phyloP scores from a whole-genome alignment of 2,113 vertebrate species.

The Pituophis catenifer region DNA sequence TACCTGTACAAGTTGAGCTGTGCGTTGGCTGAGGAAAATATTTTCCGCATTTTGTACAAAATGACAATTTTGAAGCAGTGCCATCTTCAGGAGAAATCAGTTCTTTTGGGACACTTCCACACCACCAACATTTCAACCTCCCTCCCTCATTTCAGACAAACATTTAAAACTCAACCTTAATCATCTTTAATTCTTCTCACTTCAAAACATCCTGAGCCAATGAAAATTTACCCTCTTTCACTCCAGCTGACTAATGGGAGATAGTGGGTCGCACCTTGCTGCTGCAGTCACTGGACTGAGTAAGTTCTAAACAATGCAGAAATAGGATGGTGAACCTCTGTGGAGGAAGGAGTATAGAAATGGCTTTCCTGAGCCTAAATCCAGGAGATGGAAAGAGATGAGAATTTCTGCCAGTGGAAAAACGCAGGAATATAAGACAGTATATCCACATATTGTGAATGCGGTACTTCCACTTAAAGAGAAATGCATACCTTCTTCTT shows the following conservation, averaged over 20 bases:
- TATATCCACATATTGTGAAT: not conserved
- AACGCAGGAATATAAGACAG: not conserved
- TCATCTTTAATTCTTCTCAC: not conserved
- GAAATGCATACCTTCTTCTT: not conserved
- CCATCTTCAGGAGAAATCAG: not conserved
- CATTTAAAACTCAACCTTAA: not conserved
- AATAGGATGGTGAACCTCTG: not conserved
- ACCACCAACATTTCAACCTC: too few relatives aligned
- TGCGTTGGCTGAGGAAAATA: not conserved
- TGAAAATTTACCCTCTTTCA: not conserved
- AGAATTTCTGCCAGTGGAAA: not conserved
- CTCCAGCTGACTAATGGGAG: not conserved
- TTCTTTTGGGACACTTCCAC: not conserved
- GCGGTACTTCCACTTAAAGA: not conserved
- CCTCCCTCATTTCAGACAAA: not conserved
- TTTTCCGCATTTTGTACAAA: not conserved
- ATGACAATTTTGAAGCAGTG: not conserved
- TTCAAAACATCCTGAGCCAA: not conserved
- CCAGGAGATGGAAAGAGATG: not conserved
- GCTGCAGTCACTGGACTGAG: not conserved
- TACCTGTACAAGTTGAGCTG: not conserved
- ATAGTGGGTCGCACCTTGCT: not conserved
- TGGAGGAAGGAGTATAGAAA: not conserved
- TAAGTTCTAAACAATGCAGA: not conserved
- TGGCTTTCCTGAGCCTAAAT: not conserved